phyloP scores from a whole-genome alignment of 2,888 invertebrate genomes.

The Dromius quadrimaculatus region DNA sequence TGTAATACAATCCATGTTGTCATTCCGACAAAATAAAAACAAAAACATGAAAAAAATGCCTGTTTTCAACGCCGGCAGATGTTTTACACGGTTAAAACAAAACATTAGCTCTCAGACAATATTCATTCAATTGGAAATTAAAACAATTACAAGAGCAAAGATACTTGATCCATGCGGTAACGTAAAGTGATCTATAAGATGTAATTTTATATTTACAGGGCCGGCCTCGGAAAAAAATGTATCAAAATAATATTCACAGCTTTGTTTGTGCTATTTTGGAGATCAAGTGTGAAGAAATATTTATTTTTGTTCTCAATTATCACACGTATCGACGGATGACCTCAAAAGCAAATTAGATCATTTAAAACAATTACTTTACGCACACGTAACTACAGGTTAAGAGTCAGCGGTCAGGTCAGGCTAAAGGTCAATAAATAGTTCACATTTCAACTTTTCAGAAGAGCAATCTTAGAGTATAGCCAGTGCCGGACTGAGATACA shows the following conservation, averaged over 20 bases:
- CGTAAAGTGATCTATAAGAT: slow-evolving; percentile 39
- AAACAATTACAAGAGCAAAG: slow-evolving; percentile 36
- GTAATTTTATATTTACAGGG: slow-evolving; percentile 25
- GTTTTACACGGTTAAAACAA: slow-evolving; percentile 24
- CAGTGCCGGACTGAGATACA: too few relatives aligned
- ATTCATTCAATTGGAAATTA: slow-evolving; percentile 43
- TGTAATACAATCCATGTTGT: slow-evolving; percentile 12
- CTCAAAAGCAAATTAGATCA: slow-evolving; percentile 38
- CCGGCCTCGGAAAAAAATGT: slow-evolving; percentile 18
- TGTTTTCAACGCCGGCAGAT: slow-evolving; percentile 20
- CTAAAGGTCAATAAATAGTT: slow-evolving; percentile 39
- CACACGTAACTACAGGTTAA: slow-evolving; percentile 20
- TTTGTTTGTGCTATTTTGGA: too few relatives aligned
- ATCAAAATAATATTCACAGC: neutral
- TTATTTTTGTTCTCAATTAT: neutral
- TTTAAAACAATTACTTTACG: slow-evolving; percentile 24
- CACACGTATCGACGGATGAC: slow-evolving; percentile 6
- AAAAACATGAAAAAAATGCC: slow-evolving; percentile 15
- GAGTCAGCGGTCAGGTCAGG: slow-evolving; percentile 31
- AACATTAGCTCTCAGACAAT: slow-evolving; percentile 34
- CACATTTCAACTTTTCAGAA: slow-evolving; percentile 12
- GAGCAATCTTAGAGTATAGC: too few relatives aligned
- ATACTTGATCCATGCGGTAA: slow-evolving; percentile 45
- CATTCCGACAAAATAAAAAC: slow-evolving; percentile 15
- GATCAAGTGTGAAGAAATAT: neutral